Base-by-base conservation (phyloP, 2,113 vertebrate genomes). In the Deroptyus accipitrinus region DNA sequence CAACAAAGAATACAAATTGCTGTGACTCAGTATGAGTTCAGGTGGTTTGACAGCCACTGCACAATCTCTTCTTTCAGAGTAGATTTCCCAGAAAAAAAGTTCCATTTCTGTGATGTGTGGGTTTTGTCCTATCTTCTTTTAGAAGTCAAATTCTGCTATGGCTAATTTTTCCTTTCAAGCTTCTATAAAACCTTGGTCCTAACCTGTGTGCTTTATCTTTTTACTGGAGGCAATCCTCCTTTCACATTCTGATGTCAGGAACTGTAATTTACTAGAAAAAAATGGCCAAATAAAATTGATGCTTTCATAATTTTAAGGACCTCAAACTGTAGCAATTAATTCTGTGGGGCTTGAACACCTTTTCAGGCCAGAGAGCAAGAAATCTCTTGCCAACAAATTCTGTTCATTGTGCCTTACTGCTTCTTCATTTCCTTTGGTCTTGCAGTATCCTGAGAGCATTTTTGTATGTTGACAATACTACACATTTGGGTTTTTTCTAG, bases 1-100 rank as follows among this genome's bases (percentile, higher is more conserved):
- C 94, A 94, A 92, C 92, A 95, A 96, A 95, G 88, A 84, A 83
- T 92, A 87, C 94, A 96, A 87, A 97, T 95, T 96, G 92, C 84
- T 91, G 83, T 80, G 86, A 85, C 91, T 95, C 96, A 83, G 88
- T 94, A 73, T 94, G 96, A 92, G 77, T 92, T 95, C 86, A 89
- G 44, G 81, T 91, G 74, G 63, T 92, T 91, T 94, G 91, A 85
- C 73, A 89, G 59, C 77, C 70, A 28, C 70, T 85, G 83, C 62
- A 82, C 88, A 87, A 42, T 91, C 70, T 94, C 81, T 85, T 92
- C 70, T 89, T 94, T 94, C 66, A 79, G 69, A 82, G 69, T 76
- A 52, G 44, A 93, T 91, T 94, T 96, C 77, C n/a, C 59, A 91
- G 88, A 85, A 97, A 90, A 94, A 94, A 75, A 37, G 24, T 52